Conservation (phyloP, 2,888 invertebrate species). For the Drymonia ruficornis region DNA sequence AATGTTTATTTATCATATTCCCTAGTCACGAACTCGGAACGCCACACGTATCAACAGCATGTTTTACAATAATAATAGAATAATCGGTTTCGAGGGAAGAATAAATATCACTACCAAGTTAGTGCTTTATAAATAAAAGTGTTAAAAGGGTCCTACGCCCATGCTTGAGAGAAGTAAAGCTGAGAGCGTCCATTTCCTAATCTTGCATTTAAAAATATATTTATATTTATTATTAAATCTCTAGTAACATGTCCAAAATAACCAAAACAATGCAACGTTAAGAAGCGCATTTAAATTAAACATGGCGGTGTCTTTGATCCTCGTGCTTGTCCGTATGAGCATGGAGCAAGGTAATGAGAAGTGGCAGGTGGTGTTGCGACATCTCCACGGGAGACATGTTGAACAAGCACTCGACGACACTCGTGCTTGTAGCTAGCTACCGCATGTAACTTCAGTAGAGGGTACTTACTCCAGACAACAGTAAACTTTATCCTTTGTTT, state of each 20-base stretch:
- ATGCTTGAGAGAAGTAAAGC: no score
- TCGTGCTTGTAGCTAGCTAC: slow-evolving; percentile 62
- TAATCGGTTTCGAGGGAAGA: no score
- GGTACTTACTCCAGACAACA: slow-evolving; percentile 51
- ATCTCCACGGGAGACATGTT: slow-evolving; percentile 72
- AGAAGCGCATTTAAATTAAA: not conserved
- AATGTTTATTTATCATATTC: slow-evolving; percentile 49
- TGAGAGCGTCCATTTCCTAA: no score
- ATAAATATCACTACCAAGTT: no score
- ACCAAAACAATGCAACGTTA: not conserved
- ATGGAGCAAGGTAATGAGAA: slow-evolving; percentile 26
- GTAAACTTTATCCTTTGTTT: slow-evolving; percentile 55
- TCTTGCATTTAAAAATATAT: no score
- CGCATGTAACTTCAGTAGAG: slow-evolving; percentile 61
- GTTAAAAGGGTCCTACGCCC: no score
- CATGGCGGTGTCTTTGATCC: not conserved
- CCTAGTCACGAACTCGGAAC: slow-evolving; percentile 67
- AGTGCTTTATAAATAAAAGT: no score
- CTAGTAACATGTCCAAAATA: no score
- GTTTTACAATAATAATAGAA: slow-evolving; percentile 33
- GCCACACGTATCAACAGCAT: slow-evolving; percentile 49
- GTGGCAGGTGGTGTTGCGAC: slow-evolving; percentile 43
- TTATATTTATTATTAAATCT: no score
- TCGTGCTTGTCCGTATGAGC: not conserved
- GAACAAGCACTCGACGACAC: slow-evolving; percentile 70